Evolutionary conservation across 2,888 invertebrate species (phyloP), one percentile per base, ranked within the genome.

Genomic region (Andrena minutula): DNA sequence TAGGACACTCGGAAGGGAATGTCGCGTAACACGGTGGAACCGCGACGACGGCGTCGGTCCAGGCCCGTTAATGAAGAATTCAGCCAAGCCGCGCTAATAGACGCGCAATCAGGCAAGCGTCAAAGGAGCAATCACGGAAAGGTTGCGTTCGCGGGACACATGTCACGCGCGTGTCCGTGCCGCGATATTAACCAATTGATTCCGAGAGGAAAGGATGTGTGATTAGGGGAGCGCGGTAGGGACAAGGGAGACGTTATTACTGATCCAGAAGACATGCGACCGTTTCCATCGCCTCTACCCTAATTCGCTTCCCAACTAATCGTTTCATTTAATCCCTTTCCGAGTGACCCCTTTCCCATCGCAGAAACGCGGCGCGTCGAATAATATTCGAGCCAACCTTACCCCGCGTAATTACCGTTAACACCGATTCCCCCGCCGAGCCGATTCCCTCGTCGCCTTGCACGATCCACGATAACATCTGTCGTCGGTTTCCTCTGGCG

Each of bases 151-250:
- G 79, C 58, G 74, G 69, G 61, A 75, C 66, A 66, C 61, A 82
- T 79, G 82, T 76, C 83, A 85, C 73, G 84, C 84, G 84, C 80
- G 78, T 83, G 84, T 77, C 41, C 79, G 66, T 77, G 51, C 73
- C 30, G 77, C 66, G 75, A 73, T 71, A 90, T 88, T 90, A 88
- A 89, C 84, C 89, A 90, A 90, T 90, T 89, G 85, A 83, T 86
- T 58, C 68, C 20, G 61, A 84, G 84, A 83, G 85, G 83, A 86
- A 84, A 88, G 85, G 85, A 82, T 76, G 84, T 83, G 70, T 74
- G 68, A 75, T 75, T 74, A 75, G 84, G 79, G 79, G 79, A 70
- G 63, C 81, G 60, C 60, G 58, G 20, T n/a, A 51, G 53, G 47
- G 8, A n/a, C 53, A 49, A 61, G 53, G 49, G 68, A 51, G 61